Base-by-base conservation (phyloP, 2,113 vertebrate species). In the Gallinago media region DNA sequence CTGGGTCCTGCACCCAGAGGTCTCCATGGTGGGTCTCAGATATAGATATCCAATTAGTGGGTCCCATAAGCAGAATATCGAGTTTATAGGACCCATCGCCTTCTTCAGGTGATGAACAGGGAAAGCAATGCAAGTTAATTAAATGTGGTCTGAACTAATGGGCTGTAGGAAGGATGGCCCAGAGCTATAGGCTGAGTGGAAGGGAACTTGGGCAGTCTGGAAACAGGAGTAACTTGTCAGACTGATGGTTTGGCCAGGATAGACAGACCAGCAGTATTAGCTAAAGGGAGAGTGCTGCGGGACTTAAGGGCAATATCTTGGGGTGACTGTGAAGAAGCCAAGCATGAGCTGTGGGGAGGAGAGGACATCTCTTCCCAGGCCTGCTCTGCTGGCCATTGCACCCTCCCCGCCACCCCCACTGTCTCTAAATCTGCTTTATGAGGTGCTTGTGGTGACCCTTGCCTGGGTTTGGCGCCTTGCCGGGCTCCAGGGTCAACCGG, bases 51-150 rank as follows among this genome's bases (percentile, higher is more conserved):
- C 5, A 34, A 6, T 58, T 52, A 34, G 4, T 2, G 15, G 50
- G 32, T 32, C 31, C 54, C 1, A 0, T 1, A 7, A 34, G 27
- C 3, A 5, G 6, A 20, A 8, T 3, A 7, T 36, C 0, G 3
- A 26, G 26, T 56, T 63, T 34, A 4, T 6, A 56, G 76, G 76
- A 55, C 46, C 18, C 31, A 4, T 71, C 36, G 27, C 17, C 31
- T 17, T 11, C 3, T n/a, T 31, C 7, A 14, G 29, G 32, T 44
- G 34, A 26, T 15, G 26, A 40, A 6, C 8, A 25, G 42, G 23
- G 46, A 36, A 40, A 76, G 47, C 23, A 49, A 38, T 38, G 19
- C 0, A 21, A 23, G 44, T 21, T 67, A 58, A 84, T 93, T 59
- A 58, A n/a, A 3, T 2, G 5, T 0, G 7, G 11, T 34, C 40